phyloP scores from a whole-genome alignment of 1,140 invertebrate species.

The Polypedilum pembai region DNA sequence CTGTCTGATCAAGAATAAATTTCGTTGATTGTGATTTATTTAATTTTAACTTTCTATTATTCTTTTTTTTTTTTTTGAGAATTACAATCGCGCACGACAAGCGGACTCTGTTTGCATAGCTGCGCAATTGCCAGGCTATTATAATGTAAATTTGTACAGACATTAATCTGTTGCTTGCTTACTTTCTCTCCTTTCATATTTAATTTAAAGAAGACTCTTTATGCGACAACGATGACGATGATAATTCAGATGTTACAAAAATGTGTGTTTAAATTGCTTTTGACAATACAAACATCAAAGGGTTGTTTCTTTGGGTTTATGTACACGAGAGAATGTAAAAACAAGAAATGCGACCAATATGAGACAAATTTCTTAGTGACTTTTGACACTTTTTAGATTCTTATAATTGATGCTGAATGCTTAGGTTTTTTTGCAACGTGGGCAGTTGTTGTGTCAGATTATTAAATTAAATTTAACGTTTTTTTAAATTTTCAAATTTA shows the following conservation, averaged over 20 bases:
- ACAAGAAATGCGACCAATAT: not conserved
- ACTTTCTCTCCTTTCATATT: not conserved
- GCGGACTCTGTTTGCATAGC: not conserved
- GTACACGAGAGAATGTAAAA: not conserved
- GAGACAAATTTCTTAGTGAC: not conserved
- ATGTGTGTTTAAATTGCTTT: not conserved
- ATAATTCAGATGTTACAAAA: not conserved
- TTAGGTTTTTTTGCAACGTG: no score
- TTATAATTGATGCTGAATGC: no score
- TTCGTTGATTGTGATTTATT: constrained; percentile 3
- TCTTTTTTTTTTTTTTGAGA: not conserved
- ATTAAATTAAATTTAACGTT: no score
- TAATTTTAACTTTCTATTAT: not conserved
- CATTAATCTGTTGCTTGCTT: not conserved
- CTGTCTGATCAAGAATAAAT: no score
- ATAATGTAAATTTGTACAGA: constrained; percentile 10
- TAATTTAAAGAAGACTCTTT: no score
- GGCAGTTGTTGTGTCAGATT: no score
- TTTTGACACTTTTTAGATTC: no score
- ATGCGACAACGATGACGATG: not conserved
- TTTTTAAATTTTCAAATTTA: no score
- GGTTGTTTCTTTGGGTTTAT: not conserved
- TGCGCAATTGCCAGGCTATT: constrained; percentile 10
- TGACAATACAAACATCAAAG: constrained; percentile 18
- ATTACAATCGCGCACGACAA: not conserved